Base-by-base conservation (phyloP, 2,797 vertebrate genomes). In the Chiloscyllium punctatum region DNA sequence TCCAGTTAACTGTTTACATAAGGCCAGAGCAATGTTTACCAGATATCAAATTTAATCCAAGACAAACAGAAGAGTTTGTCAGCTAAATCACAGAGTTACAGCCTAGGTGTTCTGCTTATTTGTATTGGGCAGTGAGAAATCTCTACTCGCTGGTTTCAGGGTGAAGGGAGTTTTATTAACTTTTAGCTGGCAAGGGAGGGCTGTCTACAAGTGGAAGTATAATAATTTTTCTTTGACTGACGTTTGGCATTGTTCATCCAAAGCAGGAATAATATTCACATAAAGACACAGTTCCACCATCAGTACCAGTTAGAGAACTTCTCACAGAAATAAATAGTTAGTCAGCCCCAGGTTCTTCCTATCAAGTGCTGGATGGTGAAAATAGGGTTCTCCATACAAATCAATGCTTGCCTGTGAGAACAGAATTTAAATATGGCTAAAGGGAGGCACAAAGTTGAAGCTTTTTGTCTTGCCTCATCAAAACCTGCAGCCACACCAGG, bases 1-100 rank as follows among this genome's bases (percentile, higher is more conserved):
- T 97, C 97, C 97, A 97, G 96, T 95, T 97, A 97, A 97, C 96
- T 95, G 95, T 66, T 96, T 97, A 96, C 62, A 2, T 95, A 27
- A 95, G 90, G 96, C 96, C 96, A 96, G 96, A 96, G 95, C 96
- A 96, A 68, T 96, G 96, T 96, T 37, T 96, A 96, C 94, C 71
- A 77, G 94, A 95, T 77, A 95, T 95, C 71, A 95, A 95, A 95
- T 77, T 53, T 95, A 57, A 77, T 95, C 94, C 94, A 95, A 95
- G 94, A 77, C 94, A 95, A 95, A 95, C 71, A 95, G 25, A 92
- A 68, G 48, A 72, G 71, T 95, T 95, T 95, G 94, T 95, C 94
- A 95, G 94, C 94, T 95, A 95, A 95, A 53, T 74, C 71, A 95
- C 71, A 72, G 27, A 33, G 77, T 95, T 95, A 74, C 69, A 95